Base-by-base conservation (phyloP, 2,888 invertebrate species). In the Orchesella flavescens region DNA sequence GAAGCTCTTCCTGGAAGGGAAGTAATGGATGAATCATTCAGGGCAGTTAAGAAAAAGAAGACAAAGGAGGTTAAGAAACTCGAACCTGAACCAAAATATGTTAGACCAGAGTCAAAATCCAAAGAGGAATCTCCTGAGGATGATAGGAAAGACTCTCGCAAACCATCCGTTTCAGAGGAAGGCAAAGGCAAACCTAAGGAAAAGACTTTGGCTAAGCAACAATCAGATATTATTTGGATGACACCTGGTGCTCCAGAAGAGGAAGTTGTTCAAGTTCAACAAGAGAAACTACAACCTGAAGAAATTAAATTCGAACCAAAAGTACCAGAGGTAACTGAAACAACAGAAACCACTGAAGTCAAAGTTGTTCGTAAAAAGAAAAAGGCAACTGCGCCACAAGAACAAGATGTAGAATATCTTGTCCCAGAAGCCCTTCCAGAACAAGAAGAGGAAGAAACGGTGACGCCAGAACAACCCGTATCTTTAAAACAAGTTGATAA, bases 161-260 rank as follows among this genome's bases (percentile, higher is more conserved):
- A 66, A 12, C 61, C 44, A 3, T 19, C n/a, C 3, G 1, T 24
- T 34, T 7, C 43, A 10, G 57, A 74, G 1, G n/a, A 61, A 21
- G 24, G 9, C 7, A n/a, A 49, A n/a, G 10, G 2, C 13, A 21
- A n/a, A n/a, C n/a, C n/a, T n/a, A n/a, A n/a, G n/a, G n/a, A n/a
- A n/a, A n/a, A n/a, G n/a, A n/a, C n/a, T n/a, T n/a, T n/a, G n/a
- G n/a, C n/a, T 5, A n/a, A 68, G 34, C 68, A 44, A 19, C 44
- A 46, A 9, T 4, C 21, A 1, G 44, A 46, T 15, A 69, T 69
- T 44, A 9, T 7, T 1, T 49, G 46, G 49, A 49, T 9, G 7
- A 89, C 89, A 88, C 89, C 90, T 89, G 92, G 92, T 88, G 89
- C 91, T 69, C 89, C 92, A 57, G 61, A 61, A 12, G 79, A 77